Conservation (phyloP, 2,888 invertebrate species). For the Tiliacea citrago region DNA sequence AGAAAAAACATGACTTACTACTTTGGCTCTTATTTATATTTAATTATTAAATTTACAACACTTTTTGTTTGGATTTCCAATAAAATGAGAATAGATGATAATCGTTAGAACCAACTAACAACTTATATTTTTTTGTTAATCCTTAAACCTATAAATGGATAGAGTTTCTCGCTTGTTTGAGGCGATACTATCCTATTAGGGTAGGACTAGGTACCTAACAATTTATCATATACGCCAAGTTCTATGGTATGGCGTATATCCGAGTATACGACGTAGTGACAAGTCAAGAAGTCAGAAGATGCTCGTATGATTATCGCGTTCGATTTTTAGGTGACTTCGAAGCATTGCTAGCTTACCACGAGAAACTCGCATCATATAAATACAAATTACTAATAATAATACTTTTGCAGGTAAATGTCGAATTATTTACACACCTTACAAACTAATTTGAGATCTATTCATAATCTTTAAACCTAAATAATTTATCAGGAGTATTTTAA, state of each 20-base stretch:
- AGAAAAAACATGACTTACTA: too few species aligned
- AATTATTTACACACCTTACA: conserved; percentile 42
- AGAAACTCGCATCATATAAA: conserved; percentile 30
- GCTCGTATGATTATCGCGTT: neutral
- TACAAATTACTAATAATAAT: conserved; percentile 36
- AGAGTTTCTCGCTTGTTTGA: conserved; percentile 16
- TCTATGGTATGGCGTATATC: neutral
- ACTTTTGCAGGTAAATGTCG: conserved; percentile 38
- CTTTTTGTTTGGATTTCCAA: neutral
- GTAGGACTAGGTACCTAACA: neutral
- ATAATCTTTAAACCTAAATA: conserved; percentile 20
- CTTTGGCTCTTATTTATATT: too few species aligned
- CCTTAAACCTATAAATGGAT: conserved; percentile 17
- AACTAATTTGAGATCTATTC: conserved; percentile 53
- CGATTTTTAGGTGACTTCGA: neutral
- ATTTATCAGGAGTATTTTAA: conserved; percentile 25
- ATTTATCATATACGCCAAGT: neutral
- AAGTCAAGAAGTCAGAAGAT: too few species aligned
- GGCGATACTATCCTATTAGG: neutral
- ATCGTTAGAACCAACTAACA: neutral
- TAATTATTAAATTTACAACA: too few species aligned
- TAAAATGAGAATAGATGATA: neutral
- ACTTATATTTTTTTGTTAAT: conserved; percentile 1
- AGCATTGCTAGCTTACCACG: neutral
- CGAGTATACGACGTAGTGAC: neutral